Percentiles rank a stretch among this genome's conserved stretches.
phyloP scores from a whole-genome alignment of 2,113 vertebrate species.

The Rhinichthys klamathensis region DNA sequence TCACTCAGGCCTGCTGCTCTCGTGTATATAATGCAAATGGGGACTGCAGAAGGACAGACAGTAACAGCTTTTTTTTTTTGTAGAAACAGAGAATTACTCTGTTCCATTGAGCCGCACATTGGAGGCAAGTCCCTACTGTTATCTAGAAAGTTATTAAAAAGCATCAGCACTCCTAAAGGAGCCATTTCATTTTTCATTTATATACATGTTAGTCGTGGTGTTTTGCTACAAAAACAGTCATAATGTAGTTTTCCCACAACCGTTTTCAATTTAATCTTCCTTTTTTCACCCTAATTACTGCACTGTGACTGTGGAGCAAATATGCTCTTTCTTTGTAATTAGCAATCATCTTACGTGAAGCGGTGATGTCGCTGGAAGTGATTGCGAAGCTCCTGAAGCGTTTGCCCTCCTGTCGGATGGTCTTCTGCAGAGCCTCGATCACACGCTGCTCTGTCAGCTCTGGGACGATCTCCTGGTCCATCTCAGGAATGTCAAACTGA shows the following conservation, averaged over 20 bases:
- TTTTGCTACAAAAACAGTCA: not conserved
- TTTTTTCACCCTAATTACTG: not conserved
- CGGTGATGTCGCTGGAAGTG: constrained; percentile 66
- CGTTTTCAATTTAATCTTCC: not conserved
- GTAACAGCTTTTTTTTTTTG: not conserved
- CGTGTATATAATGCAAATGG: constrained; percentile 3
- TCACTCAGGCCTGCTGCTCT: constrained; percentile 13
- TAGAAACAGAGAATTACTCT: constrained; percentile 18
- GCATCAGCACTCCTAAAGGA: not conserved
- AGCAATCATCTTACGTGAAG: constrained; percentile 65
- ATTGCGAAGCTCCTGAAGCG: constrained; percentile 2
- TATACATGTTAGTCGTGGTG: not conserved
- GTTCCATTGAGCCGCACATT: not conserved
- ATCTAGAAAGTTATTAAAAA: constrained; percentile 19
- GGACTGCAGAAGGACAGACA: not conserved
- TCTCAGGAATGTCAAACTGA: constrained; percentile 70
- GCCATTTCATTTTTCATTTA: constrained; percentile 2
- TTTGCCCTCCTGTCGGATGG: constrained; percentile 42
- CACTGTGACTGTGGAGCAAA: not conserved
- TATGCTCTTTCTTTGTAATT: not conserved
- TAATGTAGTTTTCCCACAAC: not conserved
- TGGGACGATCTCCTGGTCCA: constrained; percentile 59
- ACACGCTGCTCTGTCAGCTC: constrained; percentile 72
- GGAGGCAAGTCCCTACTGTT: not conserved
- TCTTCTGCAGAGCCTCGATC: constrained; percentile 59